phyloP scores from a whole-genome alignment of 2,113 vertebrate species.

The Strigops habroptila region DNA sequence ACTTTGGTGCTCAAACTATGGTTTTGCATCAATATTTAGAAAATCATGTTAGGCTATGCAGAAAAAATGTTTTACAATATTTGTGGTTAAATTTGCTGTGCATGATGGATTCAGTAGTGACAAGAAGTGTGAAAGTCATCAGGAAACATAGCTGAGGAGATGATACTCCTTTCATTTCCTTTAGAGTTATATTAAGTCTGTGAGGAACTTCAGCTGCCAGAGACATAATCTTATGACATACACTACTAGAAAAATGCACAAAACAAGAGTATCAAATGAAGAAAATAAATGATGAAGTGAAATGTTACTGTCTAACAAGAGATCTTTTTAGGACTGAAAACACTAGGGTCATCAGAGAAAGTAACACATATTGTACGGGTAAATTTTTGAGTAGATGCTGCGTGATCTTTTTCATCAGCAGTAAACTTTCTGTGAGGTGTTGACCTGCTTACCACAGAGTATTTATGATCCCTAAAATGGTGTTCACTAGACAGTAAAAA shows the following conservation, averaged over 20 bases:
- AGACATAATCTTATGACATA: not conserved
- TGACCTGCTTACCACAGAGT: not conserved
- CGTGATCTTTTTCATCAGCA: not conserved
- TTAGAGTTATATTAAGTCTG: not conserved
- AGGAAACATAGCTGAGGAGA: not conserved
- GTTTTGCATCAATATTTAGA: not conserved
- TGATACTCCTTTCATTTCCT: not conserved
- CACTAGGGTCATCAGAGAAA: not conserved
- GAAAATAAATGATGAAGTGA: not conserved
- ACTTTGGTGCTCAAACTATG: not conserved
- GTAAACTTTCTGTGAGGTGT: not conserved
- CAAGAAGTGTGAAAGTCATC: not conserved
- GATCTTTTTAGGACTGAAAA: not conserved
- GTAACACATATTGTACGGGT: not conserved
- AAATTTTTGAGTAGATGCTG: not conserved
- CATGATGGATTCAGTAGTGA: not conserved
- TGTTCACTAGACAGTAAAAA: not conserved
- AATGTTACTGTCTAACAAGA: not conserved
- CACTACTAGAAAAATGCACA: not conserved
- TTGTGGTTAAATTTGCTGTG: not conserved
- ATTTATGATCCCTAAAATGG: not conserved
- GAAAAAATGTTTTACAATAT: not conserved
- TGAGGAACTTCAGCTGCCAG: not conserved
- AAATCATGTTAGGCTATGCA: not conserved
- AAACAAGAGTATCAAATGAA: not conserved